Base-by-base conservation (phyloP, 2,113 vertebrate species). In the Oreochromis tanganicae region DNA sequence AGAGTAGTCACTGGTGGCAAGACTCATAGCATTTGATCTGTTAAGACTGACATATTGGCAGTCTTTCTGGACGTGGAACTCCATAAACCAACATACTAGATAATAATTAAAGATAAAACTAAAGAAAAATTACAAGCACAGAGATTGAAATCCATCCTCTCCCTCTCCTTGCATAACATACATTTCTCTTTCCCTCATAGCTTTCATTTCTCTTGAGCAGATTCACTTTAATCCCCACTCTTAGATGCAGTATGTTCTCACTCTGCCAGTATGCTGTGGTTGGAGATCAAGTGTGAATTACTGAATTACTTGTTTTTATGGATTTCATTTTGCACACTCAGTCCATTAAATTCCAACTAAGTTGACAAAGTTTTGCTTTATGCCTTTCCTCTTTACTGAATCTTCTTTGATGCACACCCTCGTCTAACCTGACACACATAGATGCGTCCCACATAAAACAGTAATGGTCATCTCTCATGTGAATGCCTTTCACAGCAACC, bases 201-300 rank as follows among this genome's bases (percentile, higher is more conserved):
- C 36, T 36, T 81, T 73, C 29, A 78, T 87, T 86, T 85, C 83
- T 86, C 81, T 88, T 52, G 89, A 86, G 81, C 78, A 82, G 63
- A 86, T 54, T 90, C 52, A 63, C 82, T 89, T 87, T 84, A 43
- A 79, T 78, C 61, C 68, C 87, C 71, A 90, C 84, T 89, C 83
- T 32, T 50, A 29, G 43, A 78, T 78, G 57, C 84, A 87, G 68
- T 91, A 82, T 87, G 84, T 54, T 84, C 86, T 85, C 57, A 57
- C 12, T 43, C 68, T 83, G 66, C 80, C 85, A 24, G 80, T 83
- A 56, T 21, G 17, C 71, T 24, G 79, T 86, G 88, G 84, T 79
- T 71, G 2, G 14, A 83, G 81, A 82, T 85, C 68, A 90, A 87
- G 81, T 90, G 87, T 83, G 19, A 90, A 85, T 90, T 80, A 90